Base-by-base conservation (phyloP, 2,113 vertebrate genomes). In the Cryptotis parvus region DNA sequence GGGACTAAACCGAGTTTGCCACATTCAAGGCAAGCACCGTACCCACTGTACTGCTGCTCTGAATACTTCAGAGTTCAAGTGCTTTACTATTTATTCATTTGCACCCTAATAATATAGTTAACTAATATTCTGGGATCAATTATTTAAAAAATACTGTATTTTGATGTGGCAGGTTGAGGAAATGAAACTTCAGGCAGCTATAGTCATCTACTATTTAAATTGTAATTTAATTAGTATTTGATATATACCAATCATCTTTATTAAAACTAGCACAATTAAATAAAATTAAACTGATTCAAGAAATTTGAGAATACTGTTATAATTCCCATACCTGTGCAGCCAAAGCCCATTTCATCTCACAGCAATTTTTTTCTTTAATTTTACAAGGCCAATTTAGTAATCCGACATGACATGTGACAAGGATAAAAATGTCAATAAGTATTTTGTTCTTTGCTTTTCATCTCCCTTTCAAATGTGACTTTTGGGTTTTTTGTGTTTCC, bases 371-470 rank as follows among this genome's bases (percentile, higher is more conserved):
- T 39, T 29, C 76, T 78, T 81, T 74, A 86, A 45, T 41, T 81
- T 80, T 35, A 86, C 15, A 86, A 75, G 43, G 63, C 85, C 81
- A 86, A 20, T 41, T 81, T 61, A 85, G 58, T 43, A 85, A 86
- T 86, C 65, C 33, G 20, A 61, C 22, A 49, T 49, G 45, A 81
- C 22, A 55, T 49, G 16, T n/a, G 61, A 24, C 78, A n/a, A 70
- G 58, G 37, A 83, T 76, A 76, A 91, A 91, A 45, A 55, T 86
- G 72, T 79, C n/a, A 61, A 87, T 37, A 37, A 74, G 26, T 78
- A 61, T 87, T 89, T 91, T 61, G 70, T 75, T 91, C 68, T 87
- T 80, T 87, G 91, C 73, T 95, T 77, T 93, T 90, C 87, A 87
- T 91, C 93, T 91, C 31, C 69, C 87, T 87, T 88, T 61, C 68